Conservation (phyloP, 2,797 vertebrate genomes). For the Choloepus didactylus region DNA sequence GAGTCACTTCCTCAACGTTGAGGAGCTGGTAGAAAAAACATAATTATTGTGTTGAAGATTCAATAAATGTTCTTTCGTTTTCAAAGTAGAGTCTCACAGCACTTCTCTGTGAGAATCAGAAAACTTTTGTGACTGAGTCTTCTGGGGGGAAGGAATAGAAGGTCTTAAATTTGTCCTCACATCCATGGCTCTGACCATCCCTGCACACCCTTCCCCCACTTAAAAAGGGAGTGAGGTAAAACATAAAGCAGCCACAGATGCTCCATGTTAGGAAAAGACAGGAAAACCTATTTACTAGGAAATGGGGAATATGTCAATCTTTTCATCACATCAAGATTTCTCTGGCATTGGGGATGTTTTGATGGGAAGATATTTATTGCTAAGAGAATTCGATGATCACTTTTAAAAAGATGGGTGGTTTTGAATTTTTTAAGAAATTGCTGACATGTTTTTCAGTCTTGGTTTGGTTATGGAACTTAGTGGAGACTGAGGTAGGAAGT, state of each 20-base stretch:
- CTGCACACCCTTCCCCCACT: background rate
- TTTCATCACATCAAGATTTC: background rate
- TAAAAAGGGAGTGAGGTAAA: background rate
- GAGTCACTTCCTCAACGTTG: slow-evolving; percentile 62
- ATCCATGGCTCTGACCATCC: background rate
- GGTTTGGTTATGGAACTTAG: background rate
- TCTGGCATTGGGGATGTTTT: background rate
- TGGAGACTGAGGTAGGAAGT: background rate
- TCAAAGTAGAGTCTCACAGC: slow-evolving; percentile 49
- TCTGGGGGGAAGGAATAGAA: slow-evolving; percentile 36
- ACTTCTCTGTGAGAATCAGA: slow-evolving; percentile 20
- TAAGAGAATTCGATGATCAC: background rate
- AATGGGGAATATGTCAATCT: background rate
- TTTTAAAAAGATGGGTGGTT: background rate
- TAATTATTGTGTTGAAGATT: slow-evolving; percentile 54
- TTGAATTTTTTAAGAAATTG: slow-evolving; percentile 19
- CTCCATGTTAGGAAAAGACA: background rate
- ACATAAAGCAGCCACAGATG: background rate
- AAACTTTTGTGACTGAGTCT: background rate
- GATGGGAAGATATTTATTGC: background rate
- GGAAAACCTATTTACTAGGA: background rate
- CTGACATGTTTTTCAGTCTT: background rate
- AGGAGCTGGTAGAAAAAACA: slow-evolving; percentile 63
- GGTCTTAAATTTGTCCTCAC: background rate
- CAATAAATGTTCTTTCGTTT: slow-evolving; percentile 73